A percentile compares a stretch with the other conserved stretches of the same genome.
Conservation (phyloP, 2,888 invertebrate genomes). For the Chironomus tentans region DNA sequence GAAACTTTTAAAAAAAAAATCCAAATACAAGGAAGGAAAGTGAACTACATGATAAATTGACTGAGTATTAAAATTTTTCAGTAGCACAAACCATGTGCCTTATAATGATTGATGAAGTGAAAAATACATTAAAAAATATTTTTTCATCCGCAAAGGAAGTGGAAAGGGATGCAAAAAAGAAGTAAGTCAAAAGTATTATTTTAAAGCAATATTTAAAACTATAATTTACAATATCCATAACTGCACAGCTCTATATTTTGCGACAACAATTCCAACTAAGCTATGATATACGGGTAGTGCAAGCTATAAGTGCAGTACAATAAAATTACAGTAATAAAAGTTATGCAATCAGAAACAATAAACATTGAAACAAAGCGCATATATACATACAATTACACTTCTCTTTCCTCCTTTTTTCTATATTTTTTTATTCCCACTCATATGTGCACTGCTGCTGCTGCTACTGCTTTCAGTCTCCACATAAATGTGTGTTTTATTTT, state of each 20-base stretch:
- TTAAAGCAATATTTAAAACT: no score
- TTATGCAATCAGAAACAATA: slow-evolving; percentile 4
- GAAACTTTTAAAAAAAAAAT: no score
- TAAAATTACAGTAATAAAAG: slow-evolving; percentile 8
- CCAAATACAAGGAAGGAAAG: not conserved
- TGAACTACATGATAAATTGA: slow-evolving; percentile 5
- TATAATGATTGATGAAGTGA: slow-evolving; percentile 2
- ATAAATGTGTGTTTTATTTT: not conserved
- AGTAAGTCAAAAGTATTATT: no score
- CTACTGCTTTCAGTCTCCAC: not conserved
- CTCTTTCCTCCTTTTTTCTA: not conserved
- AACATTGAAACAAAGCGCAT: not conserved
- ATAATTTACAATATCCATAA: no score
- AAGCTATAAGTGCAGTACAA: not conserved
- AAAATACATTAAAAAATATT: not conserved
- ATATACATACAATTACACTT: not conserved
- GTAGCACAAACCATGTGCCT: not conserved
- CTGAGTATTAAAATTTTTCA: not conserved
- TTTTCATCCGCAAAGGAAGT: not conserved
- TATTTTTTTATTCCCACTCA: no score
- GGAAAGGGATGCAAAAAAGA: no score
- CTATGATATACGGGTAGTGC: not conserved
- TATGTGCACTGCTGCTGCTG: no score
- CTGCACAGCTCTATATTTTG: no score
- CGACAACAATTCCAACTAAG: not conserved